phyloP scores from a whole-genome alignment of 1,140 invertebrate genomes.

The Helicoverpa armigera region DNA sequence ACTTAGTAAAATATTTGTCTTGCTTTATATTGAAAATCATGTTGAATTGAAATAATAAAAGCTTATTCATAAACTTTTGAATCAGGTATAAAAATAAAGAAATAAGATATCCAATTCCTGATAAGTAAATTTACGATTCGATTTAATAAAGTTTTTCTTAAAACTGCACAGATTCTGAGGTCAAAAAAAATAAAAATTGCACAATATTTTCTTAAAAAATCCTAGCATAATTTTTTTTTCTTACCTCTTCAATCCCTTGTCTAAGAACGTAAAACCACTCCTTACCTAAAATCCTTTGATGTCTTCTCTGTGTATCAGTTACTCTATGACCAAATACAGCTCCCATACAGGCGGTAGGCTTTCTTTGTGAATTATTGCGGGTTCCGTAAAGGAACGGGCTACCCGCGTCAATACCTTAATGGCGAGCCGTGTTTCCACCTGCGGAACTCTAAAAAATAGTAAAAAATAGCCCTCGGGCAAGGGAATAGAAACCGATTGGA shows the following conservation, averaged over 20 bases:
- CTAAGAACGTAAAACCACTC: too few species aligned
- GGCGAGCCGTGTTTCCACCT: constrained; percentile 70
- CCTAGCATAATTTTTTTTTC: too few species aligned
- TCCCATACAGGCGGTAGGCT: constrained; percentile 71
- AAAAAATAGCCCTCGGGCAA: constrained; percentile 63
- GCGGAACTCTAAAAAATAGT: constrained; percentile 69
- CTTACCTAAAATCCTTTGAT: neutral
- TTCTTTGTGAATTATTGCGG: constrained; percentile 84
- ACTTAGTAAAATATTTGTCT: neutral
- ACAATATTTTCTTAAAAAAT: too few species aligned
- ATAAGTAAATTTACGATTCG: too few species aligned
- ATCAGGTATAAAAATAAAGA: too few species aligned
- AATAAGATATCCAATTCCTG: too few species aligned
- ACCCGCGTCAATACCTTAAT: constrained; percentile 79
- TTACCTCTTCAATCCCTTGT: too few species aligned
- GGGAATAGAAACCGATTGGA: constrained; percentile 46
- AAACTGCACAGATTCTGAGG: too few species aligned
- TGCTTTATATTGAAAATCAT: neutral
- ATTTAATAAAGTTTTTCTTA: too few species aligned
- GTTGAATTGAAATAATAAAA: too few species aligned
- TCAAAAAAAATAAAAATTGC: too few species aligned
- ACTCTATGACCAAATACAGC: constrained; percentile 64
- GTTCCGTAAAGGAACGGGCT: constrained; percentile 62
- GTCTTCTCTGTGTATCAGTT: constrained; percentile 45
- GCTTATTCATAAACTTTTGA: too few species aligned